phyloP scores from a whole-genome alignment of 2,888 invertebrate genomes.

The Lasius platythorax region DNA sequence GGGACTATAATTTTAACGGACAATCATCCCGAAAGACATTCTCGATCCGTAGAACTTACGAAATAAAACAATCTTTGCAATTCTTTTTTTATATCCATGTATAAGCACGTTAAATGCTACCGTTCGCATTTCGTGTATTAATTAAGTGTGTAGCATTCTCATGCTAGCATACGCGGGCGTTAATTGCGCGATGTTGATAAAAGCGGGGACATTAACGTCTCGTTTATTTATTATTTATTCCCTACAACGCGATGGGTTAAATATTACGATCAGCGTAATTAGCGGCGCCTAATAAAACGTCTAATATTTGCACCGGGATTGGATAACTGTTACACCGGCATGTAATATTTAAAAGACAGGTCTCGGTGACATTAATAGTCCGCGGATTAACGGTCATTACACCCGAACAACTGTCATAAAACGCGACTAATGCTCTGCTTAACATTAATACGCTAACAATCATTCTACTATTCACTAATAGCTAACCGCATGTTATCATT shows the following conservation, averaged over 20 bases:
- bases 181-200: constrained; percentile 1
- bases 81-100: neutral
- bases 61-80: neutral
- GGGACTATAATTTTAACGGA: constrained; percentile 50
- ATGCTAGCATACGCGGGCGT: too few species aligned
- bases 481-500: constrained; percentile 19
- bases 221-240: neutral
- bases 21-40: neutral
- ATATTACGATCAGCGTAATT: neutral
- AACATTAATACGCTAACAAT: constrained; percentile 39
- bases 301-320: neutral
- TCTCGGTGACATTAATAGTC: constrained; percentile 23
- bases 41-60: neutral
- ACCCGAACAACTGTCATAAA: constrained; percentile 22
- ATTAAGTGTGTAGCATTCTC: neutral
- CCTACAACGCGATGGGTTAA: neutral
- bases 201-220: neutral
- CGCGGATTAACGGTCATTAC: constrained; percentile 22
- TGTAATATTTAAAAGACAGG: constrained; percentile 30
- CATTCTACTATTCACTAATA: constrained; percentile 46
- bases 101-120: neutral
- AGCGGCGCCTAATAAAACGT: neutral
- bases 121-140: neutral
- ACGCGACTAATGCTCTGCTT: constrained; percentile 39
- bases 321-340: neutral